Percentiles rank a stretch among this genome's conserved stretches.
Conservation (phyloP, 2,888 invertebrate species). For the Escarpia spicata region DNA sequence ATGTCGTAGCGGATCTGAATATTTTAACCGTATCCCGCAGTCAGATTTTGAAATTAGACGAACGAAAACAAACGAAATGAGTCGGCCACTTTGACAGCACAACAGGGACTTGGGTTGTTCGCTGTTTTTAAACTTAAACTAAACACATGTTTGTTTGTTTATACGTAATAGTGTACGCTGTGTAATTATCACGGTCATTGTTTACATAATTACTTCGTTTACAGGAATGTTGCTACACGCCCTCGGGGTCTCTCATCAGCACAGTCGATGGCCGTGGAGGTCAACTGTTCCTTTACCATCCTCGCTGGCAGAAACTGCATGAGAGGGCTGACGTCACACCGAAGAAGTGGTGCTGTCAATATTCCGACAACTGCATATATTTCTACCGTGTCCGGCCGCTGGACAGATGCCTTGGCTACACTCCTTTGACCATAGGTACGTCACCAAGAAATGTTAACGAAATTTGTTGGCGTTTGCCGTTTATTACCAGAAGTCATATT, state of each 20-base stretch:
- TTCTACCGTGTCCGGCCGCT: constrained; percentile 14
- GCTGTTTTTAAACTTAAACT: too few relatives aligned
- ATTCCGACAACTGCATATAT: constrained; percentile 7
- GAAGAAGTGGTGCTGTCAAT: constrained; percentile 22
- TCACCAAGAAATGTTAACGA: background rate
- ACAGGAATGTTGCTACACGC: constrained; percentile 30
- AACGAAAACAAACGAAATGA: too few relatives aligned
- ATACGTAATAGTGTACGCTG: background rate
- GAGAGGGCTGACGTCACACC: constrained; percentile 2
- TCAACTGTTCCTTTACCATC: constrained; percentile 27
- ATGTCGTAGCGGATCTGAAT: too few relatives aligned
- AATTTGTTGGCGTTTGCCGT: background rate
- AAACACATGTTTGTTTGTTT: too few relatives aligned
- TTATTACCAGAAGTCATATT: background rate
- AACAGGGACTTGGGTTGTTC: too few relatives aligned
- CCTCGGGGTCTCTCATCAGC: constrained; percentile 23
- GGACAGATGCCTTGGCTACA: constrained; percentile 8
- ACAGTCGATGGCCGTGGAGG: constrained; percentile 13
- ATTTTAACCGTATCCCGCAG: too few relatives aligned
- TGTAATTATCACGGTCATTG: background rate
- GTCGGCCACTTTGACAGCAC: too few relatives aligned
- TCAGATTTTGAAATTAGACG: too few relatives aligned
- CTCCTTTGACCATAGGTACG: background rate
- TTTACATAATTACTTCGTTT: background rate
- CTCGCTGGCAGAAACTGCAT: constrained; percentile 7